These are phyloP conservation scores for Lutraria rhynchaena DNA, from an alignment of 1,140 invertebrate genomes.

Conservation along the genomic window DNA sequence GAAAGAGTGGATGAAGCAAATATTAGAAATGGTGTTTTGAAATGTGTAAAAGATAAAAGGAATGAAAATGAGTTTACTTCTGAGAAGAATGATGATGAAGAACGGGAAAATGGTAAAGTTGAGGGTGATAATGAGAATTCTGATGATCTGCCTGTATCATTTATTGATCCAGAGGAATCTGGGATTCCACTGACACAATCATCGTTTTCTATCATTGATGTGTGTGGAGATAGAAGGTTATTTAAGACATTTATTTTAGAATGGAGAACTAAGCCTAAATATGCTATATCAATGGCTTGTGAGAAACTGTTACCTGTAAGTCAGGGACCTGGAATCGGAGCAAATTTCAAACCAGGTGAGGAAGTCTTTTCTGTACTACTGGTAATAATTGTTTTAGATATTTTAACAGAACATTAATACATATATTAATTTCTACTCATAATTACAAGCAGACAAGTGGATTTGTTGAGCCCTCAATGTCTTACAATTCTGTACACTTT, in stretches of 20 bases:
- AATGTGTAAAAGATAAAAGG: background rate
- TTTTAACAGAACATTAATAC: too few relatives aligned
- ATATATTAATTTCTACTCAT: too few relatives aligned
- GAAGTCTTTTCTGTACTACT: background rate
- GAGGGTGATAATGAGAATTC: slow-evolving; percentile 36
- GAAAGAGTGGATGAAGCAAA: background rate
- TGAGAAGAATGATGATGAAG: background rate
- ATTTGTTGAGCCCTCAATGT: too few relatives aligned
- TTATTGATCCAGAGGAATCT: slow-evolving; percentile 60
- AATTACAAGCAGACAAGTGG: too few relatives aligned
- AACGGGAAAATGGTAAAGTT: slow-evolving; percentile 11
- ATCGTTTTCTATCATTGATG: slow-evolving; percentile 81
- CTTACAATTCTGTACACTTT: background rate
- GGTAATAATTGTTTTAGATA: background rate
- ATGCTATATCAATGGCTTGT: slow-evolving; percentile 80
- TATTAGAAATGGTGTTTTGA: background rate
- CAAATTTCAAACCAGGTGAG: slow-evolving; percentile 65
- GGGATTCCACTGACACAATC: slow-evolving; percentile 67
- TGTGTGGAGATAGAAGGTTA: slow-evolving; percentile 76
- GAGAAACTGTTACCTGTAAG: slow-evolving; percentile 66
- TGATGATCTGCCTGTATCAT: slow-evolving; percentile 42
- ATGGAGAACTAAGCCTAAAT: slow-evolving; percentile 76
- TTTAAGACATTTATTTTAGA: slow-evolving; percentile 81
- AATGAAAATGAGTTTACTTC: background rate
- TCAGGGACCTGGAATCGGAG: slow-evolving; percentile 68